Evolutionary conservation across 1,140 invertebrate genomes (phyloP).

Genomic region (Atta texana): DNA sequence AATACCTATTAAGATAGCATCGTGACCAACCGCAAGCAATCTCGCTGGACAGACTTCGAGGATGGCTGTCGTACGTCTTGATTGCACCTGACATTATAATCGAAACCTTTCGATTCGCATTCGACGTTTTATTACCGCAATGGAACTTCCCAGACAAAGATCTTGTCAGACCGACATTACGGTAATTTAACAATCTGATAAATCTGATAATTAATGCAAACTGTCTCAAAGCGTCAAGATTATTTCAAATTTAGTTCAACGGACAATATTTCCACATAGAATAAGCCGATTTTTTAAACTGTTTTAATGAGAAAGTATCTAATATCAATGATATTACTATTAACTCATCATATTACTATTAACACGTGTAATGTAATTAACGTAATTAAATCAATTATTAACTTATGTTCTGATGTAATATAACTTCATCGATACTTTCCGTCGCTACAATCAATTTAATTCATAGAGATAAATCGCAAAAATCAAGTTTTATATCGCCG

Average conservation of each 20-base stretch:
- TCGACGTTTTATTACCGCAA: slow-evolving; percentile 35
- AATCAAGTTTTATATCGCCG: slow-evolving; percentile 7
- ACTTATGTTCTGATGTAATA: neutral
- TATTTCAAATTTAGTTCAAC: neutral
- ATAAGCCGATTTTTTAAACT: neutral
- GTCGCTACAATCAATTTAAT: slow-evolving; percentile 10
- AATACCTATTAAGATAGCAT: slow-evolving; percentile 75
- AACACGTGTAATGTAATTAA: slow-evolving; percentile 4
- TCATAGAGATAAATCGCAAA: neutral
- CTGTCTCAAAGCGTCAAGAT: neutral
- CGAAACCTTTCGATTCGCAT: slow-evolving; percentile 63
- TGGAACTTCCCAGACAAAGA: neutral
- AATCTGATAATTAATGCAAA: slow-evolving; percentile 15
- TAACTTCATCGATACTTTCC: neutral
- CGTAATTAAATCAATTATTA: slow-evolving; percentile 10
- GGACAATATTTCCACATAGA: neutral
- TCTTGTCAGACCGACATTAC: slow-evolving; percentile 16
- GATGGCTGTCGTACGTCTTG: slow-evolving; percentile 46
- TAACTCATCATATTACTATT: neutral
- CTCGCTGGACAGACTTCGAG: slow-evolving; percentile 64
- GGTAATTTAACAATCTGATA: slow-evolving; percentile 33
- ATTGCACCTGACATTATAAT: slow-evolving; percentile 72
- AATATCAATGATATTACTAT: neutral
- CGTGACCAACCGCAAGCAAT: slow-evolving; percentile 70
- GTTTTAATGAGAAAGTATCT: neutral